A percentile compares a stretch with the other conserved stretches of the same genome.
phyloP scores from a whole-genome alignment of 2,888 invertebrate species.

The Pristionchus japonicus region DNA sequence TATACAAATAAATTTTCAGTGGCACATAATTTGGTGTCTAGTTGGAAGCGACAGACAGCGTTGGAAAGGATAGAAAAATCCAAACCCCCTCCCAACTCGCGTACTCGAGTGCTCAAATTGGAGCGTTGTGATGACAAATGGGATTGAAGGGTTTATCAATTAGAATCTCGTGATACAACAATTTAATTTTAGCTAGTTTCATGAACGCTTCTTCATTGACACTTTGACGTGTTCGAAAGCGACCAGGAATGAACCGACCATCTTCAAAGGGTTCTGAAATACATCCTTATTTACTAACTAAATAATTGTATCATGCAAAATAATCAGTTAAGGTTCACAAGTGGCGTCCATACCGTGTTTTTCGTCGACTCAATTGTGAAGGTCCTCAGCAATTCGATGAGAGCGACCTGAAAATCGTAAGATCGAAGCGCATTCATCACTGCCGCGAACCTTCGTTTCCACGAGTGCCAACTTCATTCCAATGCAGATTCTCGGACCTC shows the following conservation, averaged over 20 bases:
- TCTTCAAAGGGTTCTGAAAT: background rate
- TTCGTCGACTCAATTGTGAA: background rate
- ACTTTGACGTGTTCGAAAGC: background rate
- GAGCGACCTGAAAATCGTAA: background rate
- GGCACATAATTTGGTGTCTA: too few relatives aligned
- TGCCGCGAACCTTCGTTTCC: conserved; percentile 63
- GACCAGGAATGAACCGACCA: background rate
- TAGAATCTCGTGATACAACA: background rate
- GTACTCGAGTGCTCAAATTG: too few relatives aligned
- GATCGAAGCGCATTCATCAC: too few relatives aligned
- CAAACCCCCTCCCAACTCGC: too few relatives aligned
- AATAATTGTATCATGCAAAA: background rate
- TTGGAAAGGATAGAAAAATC: too few relatives aligned
- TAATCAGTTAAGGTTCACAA: too few relatives aligned
- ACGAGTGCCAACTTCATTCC: conserved; percentile 66
- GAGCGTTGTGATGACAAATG: too few relatives aligned
- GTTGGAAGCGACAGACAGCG: too few relatives aligned
- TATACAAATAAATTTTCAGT: too few relatives aligned
- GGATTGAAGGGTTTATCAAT: background rate
- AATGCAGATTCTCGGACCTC: conserved; percentile 68
- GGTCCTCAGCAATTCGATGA: conserved; percentile 57
- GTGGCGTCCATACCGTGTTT: background rate
- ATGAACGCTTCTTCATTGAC: background rate
- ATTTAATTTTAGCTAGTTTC: background rate
- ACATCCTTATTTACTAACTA: too few relatives aligned